Conservation (phyloP, 2,797 vertebrate genomes). For the Capromys pilorides region DNA sequence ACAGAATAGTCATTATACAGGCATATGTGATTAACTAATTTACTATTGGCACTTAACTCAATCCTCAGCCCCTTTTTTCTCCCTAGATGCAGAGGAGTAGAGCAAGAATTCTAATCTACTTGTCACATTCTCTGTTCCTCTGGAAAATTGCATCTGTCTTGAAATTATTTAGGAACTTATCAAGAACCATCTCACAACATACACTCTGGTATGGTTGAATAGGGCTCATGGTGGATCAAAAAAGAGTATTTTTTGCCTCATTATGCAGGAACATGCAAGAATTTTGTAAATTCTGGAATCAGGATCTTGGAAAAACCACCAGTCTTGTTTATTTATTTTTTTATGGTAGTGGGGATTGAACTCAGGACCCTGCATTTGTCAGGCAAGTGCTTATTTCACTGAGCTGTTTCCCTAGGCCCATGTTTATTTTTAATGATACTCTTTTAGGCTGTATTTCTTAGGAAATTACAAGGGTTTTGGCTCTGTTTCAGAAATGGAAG, state of each 20-base stretch:
- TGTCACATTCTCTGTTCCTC: not conserved
- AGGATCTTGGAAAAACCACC: not conserved
- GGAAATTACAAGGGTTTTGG: not conserved
- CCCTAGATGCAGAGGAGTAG: not conserved
- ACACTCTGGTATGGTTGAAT: not conserved
- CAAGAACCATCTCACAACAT: not conserved
- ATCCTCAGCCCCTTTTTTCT: not conserved
- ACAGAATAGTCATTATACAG: not conserved
- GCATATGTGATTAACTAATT: not conserved
- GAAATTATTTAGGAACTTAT: not conserved
- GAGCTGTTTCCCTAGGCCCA: too few relatives aligned
- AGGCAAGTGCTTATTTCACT: too few relatives aligned
- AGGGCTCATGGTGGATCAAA: not conserved
- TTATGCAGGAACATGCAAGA: not conserved
- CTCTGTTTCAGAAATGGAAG: not conserved
- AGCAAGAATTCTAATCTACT: not conserved
- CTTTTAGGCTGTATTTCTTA: not conserved
- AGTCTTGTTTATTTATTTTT: too few relatives aligned
- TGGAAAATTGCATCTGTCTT: not conserved
- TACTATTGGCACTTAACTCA: not conserved
- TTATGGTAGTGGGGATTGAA: too few relatives aligned
- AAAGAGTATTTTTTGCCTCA: not conserved
- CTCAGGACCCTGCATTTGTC: too few relatives aligned
- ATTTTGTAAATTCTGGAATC: not conserved
- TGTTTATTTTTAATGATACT: not conserved